Base-by-base conservation (phyloP, 2,113 vertebrate genomes). In the Rhipidura dahli region DNA sequence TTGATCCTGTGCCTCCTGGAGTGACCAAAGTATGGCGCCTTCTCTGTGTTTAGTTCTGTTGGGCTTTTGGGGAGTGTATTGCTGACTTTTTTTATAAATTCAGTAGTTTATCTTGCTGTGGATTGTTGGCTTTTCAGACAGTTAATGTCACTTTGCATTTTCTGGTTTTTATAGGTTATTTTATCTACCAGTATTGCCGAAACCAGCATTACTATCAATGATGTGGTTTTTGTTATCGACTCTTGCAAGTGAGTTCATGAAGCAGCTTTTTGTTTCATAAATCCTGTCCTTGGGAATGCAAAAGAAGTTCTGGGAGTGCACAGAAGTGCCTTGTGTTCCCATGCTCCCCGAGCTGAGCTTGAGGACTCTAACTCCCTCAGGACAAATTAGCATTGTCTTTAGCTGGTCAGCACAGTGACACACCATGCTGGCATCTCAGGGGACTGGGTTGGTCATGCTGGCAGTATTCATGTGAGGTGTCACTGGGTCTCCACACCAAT, bases 121-220 rank as follows among this genome's bases (percentile, higher is more conserved):
- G 23, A 15, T 66, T 50, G 31, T 31, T 15, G 13, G 18, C 17
- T 71, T 44, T 69, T 79, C 61, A 79, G 27, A 57, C 33, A n/a
- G n/a, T n/a, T 81, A 15, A 72, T 11, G 3, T 83, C 42, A 40
- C 18, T 83, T 20, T 53, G 28, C 18, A 13, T 84, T 87, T 95
- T 51, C 80, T 94, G 94, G n/a, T 53, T 95, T 96, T 95, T 81
- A 2, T 95, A 99, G 99, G 98, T 99, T 53, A 99, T 99, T 95
- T 98, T 99, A 89, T 99, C 99, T n/a, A 99, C 99, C 82, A 99
- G 99, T 97, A 99, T 99, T 92, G 99, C 99, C 0, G 99, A 99
- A 97, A 99, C 99, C 10, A 99, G 99, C 93, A 99, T 99, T 96
- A 99, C 99, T 89, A 99, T 99, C 98, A 99, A 99, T 28, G 99